Base-by-base conservation (phyloP, 2,797 vertebrate species). In the Masticophis lateralis region DNA sequence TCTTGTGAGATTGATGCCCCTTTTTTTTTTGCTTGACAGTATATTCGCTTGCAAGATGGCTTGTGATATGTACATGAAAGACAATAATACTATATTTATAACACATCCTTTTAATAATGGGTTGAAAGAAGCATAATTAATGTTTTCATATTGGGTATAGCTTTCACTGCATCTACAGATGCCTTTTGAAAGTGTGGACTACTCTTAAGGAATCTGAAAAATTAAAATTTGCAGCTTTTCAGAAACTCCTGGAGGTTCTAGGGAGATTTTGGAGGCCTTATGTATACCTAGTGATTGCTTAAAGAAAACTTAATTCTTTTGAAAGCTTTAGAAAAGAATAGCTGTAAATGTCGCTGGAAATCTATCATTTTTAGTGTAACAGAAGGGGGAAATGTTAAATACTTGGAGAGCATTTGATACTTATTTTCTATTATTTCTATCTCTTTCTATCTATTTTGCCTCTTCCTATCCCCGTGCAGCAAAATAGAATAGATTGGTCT, bases 81-180 rank as follows among this genome's bases (percentile, higher is more conserved):
- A 90, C 47, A 43, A 92, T 66, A 89, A 89, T 89, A 69, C 87
- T 92, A 57, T 47, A 56, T 16, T 90, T 92, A 94, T 0, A 5
- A 94, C 91, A 27, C 11, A 93, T 91, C 90, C 60, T 90, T 87
- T 94, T 93, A 94, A 91, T 92, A 51, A 88, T 59, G 90, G 28
- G 47, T 32, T 87, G 47, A 20, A 87, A 88, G 93, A 95, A 10
- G 66, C 86, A 51, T 93, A 28, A 91, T 95, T 95, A 32, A 18
- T 86, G 4, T 66, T 96, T 95, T 83, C 87, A 69, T 60, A 22
- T 79, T 47, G 87, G 3, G n/a, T 90, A 91, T 32, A 90, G 87
- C 91, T 86, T 20, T 95, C 89, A 93, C 13, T 32, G 0, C 0
- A 69, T 9, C 87, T 88, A 94, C 55, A 55, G 32, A 6, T 94